A percentile compares a stretch with the other conserved stretches of the same genome.
phyloP scores from a whole-genome alignment of 2,888 invertebrate species.

The Tachina lurida region DNA sequence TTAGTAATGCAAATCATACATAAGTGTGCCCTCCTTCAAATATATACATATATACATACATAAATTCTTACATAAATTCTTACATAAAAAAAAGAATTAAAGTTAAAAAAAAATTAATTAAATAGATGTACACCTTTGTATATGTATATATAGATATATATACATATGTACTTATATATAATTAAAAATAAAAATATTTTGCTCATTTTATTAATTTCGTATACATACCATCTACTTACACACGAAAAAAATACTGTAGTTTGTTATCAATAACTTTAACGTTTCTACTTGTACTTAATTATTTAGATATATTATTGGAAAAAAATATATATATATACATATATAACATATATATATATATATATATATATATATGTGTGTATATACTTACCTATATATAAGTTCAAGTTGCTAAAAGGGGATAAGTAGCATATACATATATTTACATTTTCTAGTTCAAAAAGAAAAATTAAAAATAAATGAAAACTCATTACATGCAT shows the following conservation, averaged over 20 bases:
- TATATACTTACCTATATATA: neutral
- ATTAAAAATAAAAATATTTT: constrained; percentile 48
- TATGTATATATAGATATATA: neutral
- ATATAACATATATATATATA: neutral
- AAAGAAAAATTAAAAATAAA: neutral
- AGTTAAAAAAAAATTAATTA: constrained; percentile 25
- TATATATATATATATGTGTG: constrained; percentile 18
- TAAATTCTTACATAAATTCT: constrained; percentile 6
- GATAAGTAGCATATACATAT: constrained; percentile 14
- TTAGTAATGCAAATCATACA: constrained; percentile 54
- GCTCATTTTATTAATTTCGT: constrained; percentile 55
- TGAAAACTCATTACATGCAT: constrained; percentile 10
- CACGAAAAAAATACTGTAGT: constrained; percentile 44
- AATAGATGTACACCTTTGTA: no score
- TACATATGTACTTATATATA: neutral
- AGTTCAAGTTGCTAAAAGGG: constrained; percentile 32
- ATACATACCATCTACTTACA: constrained; percentile 19
- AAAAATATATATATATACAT: neutral
- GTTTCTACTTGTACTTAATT: constrained; percentile 35
- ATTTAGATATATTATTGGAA: neutral
- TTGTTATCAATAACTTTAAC: constrained; percentile 56
- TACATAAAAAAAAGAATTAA: neutral
- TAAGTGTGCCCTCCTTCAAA: constrained; percentile 66
- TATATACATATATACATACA: constrained; percentile 15
- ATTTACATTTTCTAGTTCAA: constrained; percentile 51